phyloP scores from a whole-genome alignment of 1,140 invertebrate genomes.

The Tetramorium parvispinum region DNA sequence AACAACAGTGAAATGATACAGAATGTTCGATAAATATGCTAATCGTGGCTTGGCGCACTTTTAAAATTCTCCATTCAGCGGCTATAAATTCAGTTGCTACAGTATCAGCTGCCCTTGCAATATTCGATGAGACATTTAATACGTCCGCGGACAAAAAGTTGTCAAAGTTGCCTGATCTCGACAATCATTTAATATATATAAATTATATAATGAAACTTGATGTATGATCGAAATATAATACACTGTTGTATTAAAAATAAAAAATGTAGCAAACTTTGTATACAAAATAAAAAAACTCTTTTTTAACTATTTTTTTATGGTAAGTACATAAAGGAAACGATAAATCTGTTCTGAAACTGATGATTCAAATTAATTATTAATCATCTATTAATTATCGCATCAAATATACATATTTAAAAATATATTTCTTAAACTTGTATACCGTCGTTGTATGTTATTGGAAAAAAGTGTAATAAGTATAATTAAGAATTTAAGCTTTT shows the following conservation, averaged over 20 bases:
- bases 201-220: not conserved
- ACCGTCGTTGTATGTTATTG: too few species aligned
- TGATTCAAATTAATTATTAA: not conserved
- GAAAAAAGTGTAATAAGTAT: too few species aligned
- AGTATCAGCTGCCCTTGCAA: constrained; percentile 67
- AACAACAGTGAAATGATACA: constrained; percentile 68
- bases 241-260: not conserved
- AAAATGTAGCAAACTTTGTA: not conserved
- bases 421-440: too few species aligned
- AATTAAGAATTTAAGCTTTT: too few species aligned
- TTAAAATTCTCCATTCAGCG: constrained; percentile 32
- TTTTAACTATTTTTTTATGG: not conserved
- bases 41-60: constrained; percentile 58
- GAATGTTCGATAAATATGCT: constrained; percentile 71
- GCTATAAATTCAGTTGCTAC: constrained; percentile 39
- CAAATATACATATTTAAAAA: not conserved
- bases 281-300: not conserved
- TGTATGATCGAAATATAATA: not conserved
- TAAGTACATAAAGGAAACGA: not conserved
- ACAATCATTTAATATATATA: not conserved
- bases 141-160: not conserved
- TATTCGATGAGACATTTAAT: constrained; percentile 69
- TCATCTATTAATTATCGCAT: not conserved
- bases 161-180: not conserved
- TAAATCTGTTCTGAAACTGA: not conserved